Base-by-base conservation (phyloP, 35 echinoderm and acorn worm species). In the Ophiothrix spiculata region DNA sequence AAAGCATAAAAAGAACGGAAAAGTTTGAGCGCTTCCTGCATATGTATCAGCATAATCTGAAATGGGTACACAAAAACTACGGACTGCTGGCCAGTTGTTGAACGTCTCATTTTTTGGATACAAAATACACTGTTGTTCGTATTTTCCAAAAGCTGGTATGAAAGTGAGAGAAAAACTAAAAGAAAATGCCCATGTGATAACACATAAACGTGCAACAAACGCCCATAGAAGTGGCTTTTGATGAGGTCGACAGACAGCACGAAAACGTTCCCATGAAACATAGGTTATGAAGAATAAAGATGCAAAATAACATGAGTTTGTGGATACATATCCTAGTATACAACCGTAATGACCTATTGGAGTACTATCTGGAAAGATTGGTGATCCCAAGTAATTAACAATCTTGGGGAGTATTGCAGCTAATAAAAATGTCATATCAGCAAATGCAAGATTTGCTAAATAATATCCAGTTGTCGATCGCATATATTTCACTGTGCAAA, bases 391-490 rank as follows among this genome's bases (percentile, higher is more conserved):
- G 64, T 86, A 90, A 12, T 84, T 84, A 32, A 75, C 36, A 23
- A 93, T 23, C 64, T 93, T 93, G 15, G 84, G 82, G 0, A 69
- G 75, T 46, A 86, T 77, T 1, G 82, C 87, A 37, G 83, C 75
- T 4, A 77, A 2, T 21, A 93, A 76, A 75, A 89, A 93, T 39
- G 89, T 33, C 64, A 88, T 33, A 80, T 93, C 92, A 56, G 86
- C 82, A 11, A 93, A 32, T 13, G 92, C 87, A 31, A 93, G 74
- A 75, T 89, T 93, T 14, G 83, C 77, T 33, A 93, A 77, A 35
- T 84, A 93, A 45, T 40, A 86, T 39, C 89, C 89, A 1, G 92
- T 93, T 21, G 83, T 77, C 2, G 87, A 89, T 0, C 86, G 75
- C 92, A 93, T 89, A 29, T 45, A 69, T 17, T 45, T 63, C 23